Evolutionary conservation across 2,113 vertebrate species (phyloP), one percentile per base, ranked within the genome.

Genomic region (Nipponia nippon): DNA sequence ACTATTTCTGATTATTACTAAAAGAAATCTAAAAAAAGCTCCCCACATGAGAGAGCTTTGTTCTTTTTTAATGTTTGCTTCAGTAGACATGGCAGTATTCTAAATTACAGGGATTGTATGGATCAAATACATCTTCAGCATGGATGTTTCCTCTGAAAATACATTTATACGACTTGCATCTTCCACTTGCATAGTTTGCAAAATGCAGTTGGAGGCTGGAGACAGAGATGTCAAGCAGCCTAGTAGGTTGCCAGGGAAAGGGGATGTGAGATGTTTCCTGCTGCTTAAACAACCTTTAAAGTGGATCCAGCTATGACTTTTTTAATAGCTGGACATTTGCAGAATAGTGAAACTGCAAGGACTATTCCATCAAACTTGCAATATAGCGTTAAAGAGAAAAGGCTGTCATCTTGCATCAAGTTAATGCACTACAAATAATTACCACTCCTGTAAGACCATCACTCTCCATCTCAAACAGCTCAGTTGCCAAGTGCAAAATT

Each of bases 1-100:
- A 75, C 32, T 92, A 81, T 81, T 96, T 88, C 86, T 90, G 83
- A 87, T 90, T 76, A 87, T 91, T 84, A 55, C 18, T 89, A 67
- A 89, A 93, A 90, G 14, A 88, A 88, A 46, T 56, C 32, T 83
- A 36, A 67, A 73, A 89, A 72, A 49, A 83, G 9, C 30, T 84
- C 40, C 34, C 84, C 61, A 81, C 13, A 23, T 47, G 53, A 80
- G 62, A 61, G 9, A 61, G 17, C 21, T 91, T 92, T 76, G 30
- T 17, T 95, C 52, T 82, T 62, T 46, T 92, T n/a, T 36, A 59
- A 65, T 38, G 15, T 75, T 89, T 92, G 32, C 47, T 78, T 87
- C 80, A 79, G 50, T 23, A 92, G 80, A 79, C 44, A 82, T 18
- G 22, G 53, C 29, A 72, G 61, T 61, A 61, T 82, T 79, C 40